A percentile compares a stretch with the other conserved stretches of the same genome.
phyloP scores from a whole-genome alignment of 2,888 invertebrate species.

The Chrysomela aeneicollis region DNA sequence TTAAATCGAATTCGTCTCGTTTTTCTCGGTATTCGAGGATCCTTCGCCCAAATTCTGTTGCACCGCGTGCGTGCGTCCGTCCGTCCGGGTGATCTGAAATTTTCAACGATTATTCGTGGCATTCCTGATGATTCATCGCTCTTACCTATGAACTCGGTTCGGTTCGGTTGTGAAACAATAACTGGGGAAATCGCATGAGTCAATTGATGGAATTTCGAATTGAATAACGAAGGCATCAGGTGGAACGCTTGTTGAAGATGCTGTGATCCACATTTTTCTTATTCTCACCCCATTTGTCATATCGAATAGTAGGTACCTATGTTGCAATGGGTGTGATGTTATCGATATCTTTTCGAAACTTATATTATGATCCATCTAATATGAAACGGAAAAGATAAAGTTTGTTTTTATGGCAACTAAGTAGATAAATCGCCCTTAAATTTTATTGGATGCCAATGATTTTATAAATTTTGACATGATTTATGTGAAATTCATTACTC shows the following conservation, averaged over 20 bases:
- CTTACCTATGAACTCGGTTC: slow-evolving; percentile 24
- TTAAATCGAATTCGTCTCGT: slow-evolving; percentile 37
- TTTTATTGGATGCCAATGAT: no score
- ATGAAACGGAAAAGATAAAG: no score
- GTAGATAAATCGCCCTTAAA: no score
- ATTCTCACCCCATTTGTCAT: no score
- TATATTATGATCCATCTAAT: no score
- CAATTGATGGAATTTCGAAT: slow-evolving; percentile 28
- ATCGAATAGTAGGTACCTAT: no score
- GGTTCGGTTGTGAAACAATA: slow-evolving; percentile 27
- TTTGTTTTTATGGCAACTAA: no score
- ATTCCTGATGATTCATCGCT: slow-evolving; percentile 24
- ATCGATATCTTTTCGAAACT: no score
- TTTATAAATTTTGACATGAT: no score
- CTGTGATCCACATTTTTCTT: neutral
- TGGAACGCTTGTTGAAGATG: neutral
- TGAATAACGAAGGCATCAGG: slow-evolving; percentile 16
- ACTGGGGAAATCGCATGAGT: slow-evolving; percentile 34
- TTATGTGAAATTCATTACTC: no score
- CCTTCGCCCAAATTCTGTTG: slow-evolving; percentile 25
- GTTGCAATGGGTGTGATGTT: no score
- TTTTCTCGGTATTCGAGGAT: slow-evolving; percentile 39
- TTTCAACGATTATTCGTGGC: slow-evolving; percentile 21
- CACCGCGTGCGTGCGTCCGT: neutral
- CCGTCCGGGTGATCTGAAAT: neutral